Evolutionary conservation across 2,888 invertebrate genomes (phyloP).

Genomic region (Folsomia candida): DNA sequence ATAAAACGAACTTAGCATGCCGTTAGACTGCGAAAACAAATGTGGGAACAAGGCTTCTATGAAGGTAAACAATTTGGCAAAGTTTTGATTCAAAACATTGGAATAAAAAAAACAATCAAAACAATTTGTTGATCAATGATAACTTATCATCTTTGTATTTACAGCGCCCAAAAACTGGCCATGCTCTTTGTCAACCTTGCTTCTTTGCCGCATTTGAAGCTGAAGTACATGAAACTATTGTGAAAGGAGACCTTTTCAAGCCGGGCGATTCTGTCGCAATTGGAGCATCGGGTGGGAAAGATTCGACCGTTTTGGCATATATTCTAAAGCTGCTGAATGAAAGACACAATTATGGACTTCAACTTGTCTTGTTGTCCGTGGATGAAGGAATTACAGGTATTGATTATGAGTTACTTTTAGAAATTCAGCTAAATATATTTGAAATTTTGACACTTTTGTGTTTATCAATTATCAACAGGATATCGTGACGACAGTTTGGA

Average conservation of each 20-base stretch:
- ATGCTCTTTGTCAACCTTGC: conserved; percentile 89
- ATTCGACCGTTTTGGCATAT: conserved; percentile 96
- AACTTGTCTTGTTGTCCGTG: conserved; percentile 87
- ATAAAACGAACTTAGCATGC: not conserved
- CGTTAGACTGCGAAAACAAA: conserved; percentile 28
- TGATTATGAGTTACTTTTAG: no score
- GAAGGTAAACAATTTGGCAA: conserved; percentile 43
- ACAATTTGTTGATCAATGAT: not conserved
- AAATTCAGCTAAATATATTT: no score
- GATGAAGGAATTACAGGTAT: conserved; percentile 94
- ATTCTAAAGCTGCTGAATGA: conserved; percentile 87
- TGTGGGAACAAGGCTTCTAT: conserved; percentile 45
- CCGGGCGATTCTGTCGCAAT: conserved; percentile 83
- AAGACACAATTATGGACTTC: conserved; percentile 82
- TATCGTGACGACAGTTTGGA: conserved; percentile 94
- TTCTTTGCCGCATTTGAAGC: conserved; percentile 91
- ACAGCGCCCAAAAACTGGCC: conserved; percentile 85
- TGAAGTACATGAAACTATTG: conserved; percentile 90
- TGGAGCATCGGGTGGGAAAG: conserved; percentile 91
- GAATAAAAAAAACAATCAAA: not conserved
- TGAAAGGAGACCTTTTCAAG: conserved; percentile 74
- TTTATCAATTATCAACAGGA: conserved; percentile 55
- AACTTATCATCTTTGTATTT: conserved; percentile 49
- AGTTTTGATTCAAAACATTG: not conserved
- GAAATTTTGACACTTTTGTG: not conserved